Conservation (phyloP, 1,140 invertebrate species). For the Aphelenchoides besseyi region DNA sequence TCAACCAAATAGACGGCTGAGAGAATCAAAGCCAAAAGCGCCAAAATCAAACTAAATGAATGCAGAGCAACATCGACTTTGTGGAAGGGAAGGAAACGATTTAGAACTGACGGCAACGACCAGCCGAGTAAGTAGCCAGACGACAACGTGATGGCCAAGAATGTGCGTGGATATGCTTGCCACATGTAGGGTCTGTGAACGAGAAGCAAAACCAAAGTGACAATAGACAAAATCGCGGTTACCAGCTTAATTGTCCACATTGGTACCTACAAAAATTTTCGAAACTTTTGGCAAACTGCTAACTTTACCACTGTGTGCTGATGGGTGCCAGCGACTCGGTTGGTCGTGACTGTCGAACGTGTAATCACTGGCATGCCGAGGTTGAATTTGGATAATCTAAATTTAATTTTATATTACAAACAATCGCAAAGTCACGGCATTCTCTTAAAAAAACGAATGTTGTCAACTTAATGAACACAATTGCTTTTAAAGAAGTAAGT, state of each 20-base stretch:
- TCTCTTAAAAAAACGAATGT: too few species aligned
- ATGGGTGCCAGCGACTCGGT: not conserved
- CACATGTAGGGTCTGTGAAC: constrained; percentile 26
- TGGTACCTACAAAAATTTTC: too few species aligned
- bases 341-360: constrained; percentile 30
- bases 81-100: constrained; percentile 43
- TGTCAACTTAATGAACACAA: too few species aligned
- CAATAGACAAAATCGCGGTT: constrained; percentile 41
- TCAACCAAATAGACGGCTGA: constrained; percentile 37
- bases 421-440: too few species aligned
- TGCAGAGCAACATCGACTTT: constrained; percentile 43
- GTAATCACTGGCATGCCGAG: constrained; percentile 26
- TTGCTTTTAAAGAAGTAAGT: too few species aligned
- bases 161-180: constrained; percentile 38
- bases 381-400: too few species aligned
- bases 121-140: constrained; percentile 44
- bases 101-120: constrained; percentile 44
- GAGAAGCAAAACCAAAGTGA: constrained; percentile 35
- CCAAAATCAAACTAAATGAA: constrained; percentile 29
- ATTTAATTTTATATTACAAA: too few species aligned
- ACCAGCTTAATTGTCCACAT: constrained; percentile 45
- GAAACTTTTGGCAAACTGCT: too few species aligned
- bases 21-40: constrained; percentile 41
- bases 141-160: constrained; percentile 34
- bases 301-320: constrained; percentile 32